Conservation (phyloP, 2,797 vertebrate species). For the Sarcophilus harrisii region DNA sequence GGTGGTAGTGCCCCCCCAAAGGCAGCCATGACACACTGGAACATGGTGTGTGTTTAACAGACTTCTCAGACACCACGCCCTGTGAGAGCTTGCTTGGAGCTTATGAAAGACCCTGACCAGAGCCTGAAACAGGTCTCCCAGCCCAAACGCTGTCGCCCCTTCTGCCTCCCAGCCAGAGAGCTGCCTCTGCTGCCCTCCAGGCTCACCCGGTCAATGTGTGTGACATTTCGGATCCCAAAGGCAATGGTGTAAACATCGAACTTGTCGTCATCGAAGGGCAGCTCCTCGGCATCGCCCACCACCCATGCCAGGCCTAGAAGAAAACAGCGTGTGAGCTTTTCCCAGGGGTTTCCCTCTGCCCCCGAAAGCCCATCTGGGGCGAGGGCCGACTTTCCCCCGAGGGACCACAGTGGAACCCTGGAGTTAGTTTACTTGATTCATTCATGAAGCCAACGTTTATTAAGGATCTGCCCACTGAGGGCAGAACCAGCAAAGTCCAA, state of each 20-base stretch:
- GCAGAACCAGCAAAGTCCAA: not conserved
- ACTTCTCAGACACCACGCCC: not conserved
- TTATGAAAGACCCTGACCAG: not conserved
- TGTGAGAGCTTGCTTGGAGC: not conserved
- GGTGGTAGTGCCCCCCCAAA: not conserved
- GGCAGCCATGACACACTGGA: not conserved
- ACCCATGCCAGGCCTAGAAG: slow-evolving; percentile 94
- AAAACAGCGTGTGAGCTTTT: slow-evolving; percentile 32
- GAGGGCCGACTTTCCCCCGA: not conserved
- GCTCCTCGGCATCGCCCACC: slow-evolving; percentile 95
- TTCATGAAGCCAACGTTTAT: not conserved
- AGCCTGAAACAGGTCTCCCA: slow-evolving; percentile 21
- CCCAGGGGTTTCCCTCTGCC: not conserved
- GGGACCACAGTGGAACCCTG: not conserved
- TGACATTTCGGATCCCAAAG: slow-evolving; percentile 98
- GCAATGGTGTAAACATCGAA: slow-evolving; percentile 98
- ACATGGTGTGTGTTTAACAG: not conserved
- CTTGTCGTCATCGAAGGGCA: slow-evolving; percentile 94
- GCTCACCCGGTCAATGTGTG: slow-evolving; percentile 92
- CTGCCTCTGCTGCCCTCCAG: not conserved
- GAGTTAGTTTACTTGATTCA: not conserved
- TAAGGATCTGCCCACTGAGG: not conserved
- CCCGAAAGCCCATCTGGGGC: not conserved
- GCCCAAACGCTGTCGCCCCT: not conserved
- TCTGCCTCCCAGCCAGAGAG: not conserved